Conservation (phyloP, 2,888 invertebrate genomes). For the Oligia fasciuncula region DNA sequence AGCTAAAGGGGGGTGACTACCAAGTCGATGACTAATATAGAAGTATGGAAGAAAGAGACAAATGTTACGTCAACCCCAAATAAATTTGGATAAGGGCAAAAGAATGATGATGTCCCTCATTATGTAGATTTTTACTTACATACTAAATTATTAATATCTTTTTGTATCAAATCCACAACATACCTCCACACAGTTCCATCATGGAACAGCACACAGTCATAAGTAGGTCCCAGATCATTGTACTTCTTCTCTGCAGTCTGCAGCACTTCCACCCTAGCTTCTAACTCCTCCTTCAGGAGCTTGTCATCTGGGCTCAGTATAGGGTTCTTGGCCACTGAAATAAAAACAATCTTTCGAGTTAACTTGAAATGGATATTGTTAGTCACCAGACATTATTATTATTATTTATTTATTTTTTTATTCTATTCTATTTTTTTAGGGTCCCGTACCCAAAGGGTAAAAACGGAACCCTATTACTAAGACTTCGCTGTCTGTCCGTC, state of each 20-base stretch:
- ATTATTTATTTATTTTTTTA: too few relatives aligned
- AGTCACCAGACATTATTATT: background rate
- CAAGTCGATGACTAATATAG: background rate
- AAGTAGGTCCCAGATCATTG: constrained; percentile 95
- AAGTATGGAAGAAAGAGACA: too few relatives aligned
- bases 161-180: constrained; percentile 42
- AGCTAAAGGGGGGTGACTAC: background rate
- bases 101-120: background rate
- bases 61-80: background rate
- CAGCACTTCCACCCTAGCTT: constrained; percentile 95
- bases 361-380: background rate
- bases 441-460: too few relatives aligned
- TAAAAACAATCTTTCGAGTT: background rate
- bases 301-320: constrained; percentile 92
- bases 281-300: constrained; percentile 96
- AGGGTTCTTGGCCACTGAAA: constrained; percentile 83
- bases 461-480: too few relatives aligned
- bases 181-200: constrained; percentile 97
- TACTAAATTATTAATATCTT: background rate
- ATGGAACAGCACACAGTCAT: constrained; percentile 98
- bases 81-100: background rate
- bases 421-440: background rate
- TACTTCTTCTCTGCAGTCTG: constrained; percentile 96
- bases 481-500: too few relatives aligned
- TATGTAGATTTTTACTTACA: background rate